Evolutionary conservation across 2,113 vertebrate genomes (phyloP).

Genomic region (Podarcis muralis): DNA sequence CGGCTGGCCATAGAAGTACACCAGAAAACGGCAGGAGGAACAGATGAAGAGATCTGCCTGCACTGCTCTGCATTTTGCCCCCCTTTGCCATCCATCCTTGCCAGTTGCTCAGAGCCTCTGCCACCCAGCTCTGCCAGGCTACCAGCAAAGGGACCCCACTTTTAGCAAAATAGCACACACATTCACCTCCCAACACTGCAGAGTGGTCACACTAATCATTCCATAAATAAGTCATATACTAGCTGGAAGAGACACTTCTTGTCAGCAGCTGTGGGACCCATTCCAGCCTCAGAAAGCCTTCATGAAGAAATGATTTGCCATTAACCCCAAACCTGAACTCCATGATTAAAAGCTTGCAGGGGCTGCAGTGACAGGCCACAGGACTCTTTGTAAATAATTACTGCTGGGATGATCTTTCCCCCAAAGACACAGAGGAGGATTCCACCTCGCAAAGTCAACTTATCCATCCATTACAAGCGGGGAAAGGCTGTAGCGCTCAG

Average conservation of each 20-base stretch:
- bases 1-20: background rate
- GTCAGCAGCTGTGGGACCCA: slow-evolving; percentile 59
- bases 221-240: slow-evolving; percentile 17
- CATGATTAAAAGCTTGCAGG: slow-evolving; percentile 59
- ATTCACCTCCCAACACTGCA: background rate
- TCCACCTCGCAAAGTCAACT: slow-evolving; percentile 48
- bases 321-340: slow-evolving; percentile 67
- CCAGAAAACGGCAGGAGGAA: slow-evolving; percentile 18
- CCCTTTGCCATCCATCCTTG: background rate
- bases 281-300: slow-evolving; percentile 51
- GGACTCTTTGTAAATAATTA: slow-evolving; percentile 64
- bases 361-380: slow-evolving; percentile 57
- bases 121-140: background rate
- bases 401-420: slow-evolving; percentile 53
- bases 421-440: slow-evolving; percentile 29
- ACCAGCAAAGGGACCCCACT: background rate
- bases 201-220: background rate
- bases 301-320: slow-evolving; percentile 62
- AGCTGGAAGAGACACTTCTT: slow-evolving; percentile 43
- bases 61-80: background rate
- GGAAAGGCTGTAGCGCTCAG: background rate
- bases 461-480: slow-evolving; percentile 55
- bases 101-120: background rate
- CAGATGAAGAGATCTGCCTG: background rate
- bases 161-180: background rate